Evolutionary conservation across 2,113 vertebrate genomes (phyloP).

Genomic region (Sinocyclocheilus maitianheensis): DNA sequence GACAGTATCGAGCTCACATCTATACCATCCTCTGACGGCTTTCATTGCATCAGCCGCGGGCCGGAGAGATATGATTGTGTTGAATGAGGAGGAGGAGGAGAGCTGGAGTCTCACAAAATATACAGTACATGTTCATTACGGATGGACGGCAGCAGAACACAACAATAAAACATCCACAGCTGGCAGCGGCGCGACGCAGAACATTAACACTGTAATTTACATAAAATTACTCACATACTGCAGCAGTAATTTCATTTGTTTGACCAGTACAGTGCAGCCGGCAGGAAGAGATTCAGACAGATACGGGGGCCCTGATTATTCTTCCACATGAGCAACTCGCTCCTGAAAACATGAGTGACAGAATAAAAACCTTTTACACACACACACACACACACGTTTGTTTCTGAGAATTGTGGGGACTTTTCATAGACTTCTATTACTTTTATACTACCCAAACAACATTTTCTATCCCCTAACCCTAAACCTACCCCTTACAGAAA

Average conservation of each 20-base stretch:
- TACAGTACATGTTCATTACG: constrained; percentile 63
- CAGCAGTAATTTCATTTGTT: constrained; percentile 94
- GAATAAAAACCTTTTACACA: constrained; percentile 55
- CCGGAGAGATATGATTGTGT: constrained; percentile 60
- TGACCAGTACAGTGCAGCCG: constrained; percentile 84
- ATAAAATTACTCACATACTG: constrained; percentile 98
- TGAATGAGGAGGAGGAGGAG: not conserved
- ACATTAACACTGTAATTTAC: constrained; percentile 98
- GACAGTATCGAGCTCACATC: constrained; percentile 58
- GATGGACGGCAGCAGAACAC: constrained; percentile 63
- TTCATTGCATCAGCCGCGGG: not conserved
- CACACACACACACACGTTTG: constrained; percentile 7
- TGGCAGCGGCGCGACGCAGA: constrained; percentile 85
- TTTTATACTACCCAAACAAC: no score
- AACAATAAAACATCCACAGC: constrained; percentile 79
- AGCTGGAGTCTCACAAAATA: constrained; percentile 51
- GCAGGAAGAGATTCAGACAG: constrained; percentile 83
- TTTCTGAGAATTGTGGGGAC: no score
- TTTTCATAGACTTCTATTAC: no score
- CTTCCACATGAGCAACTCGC: constrained; percentile 80
- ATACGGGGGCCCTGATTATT: constrained; percentile 71
- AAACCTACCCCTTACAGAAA: no score
- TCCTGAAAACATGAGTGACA: constrained; percentile 69
- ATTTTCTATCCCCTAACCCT: no score
- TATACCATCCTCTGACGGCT: constrained; percentile 44